Conservation (phyloP, 2,113 vertebrate species). For the Myodes glareolus region DNA sequence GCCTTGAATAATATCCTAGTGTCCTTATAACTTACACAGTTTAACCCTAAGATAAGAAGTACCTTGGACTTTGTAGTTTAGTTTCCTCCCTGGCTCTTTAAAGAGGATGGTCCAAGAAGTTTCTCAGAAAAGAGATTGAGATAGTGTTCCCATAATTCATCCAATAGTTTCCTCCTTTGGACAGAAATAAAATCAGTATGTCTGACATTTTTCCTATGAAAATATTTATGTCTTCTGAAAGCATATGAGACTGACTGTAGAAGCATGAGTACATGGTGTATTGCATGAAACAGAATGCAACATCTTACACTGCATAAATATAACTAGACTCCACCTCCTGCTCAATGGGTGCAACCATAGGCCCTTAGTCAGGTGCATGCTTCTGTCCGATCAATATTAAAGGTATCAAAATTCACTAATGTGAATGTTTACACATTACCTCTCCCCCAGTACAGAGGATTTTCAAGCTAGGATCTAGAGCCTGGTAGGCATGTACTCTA, state of each 20-base stretch:
- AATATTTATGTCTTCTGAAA: constrained; percentile 64
- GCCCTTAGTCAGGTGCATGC: background rate
- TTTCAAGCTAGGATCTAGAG: background rate
- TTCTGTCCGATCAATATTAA: background rate
- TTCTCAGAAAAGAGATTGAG: background rate
- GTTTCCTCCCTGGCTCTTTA: background rate
- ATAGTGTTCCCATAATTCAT: background rate
- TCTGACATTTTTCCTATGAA: constrained; percentile 53
- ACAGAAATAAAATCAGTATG: background rate
- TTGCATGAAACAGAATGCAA: background rate
- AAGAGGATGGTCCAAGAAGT: background rate
- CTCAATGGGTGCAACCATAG: background rate
- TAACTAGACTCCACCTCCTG: constrained; percentile 46
- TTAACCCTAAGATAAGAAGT: background rate
- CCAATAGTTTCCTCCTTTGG: background rate
- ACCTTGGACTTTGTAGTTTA: background rate
- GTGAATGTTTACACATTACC: background rate
- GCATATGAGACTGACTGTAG: constrained; percentile 19
- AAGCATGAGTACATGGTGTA: background rate
- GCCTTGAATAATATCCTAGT: background rate
- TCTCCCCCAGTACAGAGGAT: background rate
- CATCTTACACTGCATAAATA: constrained; percentile 51
- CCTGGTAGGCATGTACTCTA: background rate
- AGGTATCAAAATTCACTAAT: background rate
- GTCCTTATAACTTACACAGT: background rate